A percentile compares a stretch with the other conserved stretches of the same genome.
Evolutionary conservation across 1,140 invertebrate species (phyloP).

Genomic region (Streblospio benedicti): DNA sequence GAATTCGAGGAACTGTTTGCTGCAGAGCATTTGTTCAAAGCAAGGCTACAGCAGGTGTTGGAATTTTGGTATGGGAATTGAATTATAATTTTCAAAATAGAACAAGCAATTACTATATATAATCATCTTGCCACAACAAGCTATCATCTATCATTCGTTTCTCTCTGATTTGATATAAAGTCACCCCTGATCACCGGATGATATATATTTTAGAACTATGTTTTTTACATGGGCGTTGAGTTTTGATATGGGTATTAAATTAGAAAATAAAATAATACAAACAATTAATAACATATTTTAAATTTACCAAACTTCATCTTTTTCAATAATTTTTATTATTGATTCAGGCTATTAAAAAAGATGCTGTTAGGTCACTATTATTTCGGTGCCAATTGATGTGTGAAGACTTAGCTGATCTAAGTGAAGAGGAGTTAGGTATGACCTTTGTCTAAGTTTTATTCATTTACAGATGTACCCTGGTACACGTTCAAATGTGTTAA

Average conservation of each 20-base stretch:
- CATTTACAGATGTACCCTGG: no score
- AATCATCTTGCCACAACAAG: neutral
- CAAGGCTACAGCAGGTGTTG: conserved; percentile 60
- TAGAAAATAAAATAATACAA: neutral
- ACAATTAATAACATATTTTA: neutral
- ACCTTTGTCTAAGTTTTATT: neutral
- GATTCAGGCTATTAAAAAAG: conserved; percentile 59
- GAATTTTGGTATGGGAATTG: conserved; percentile 45
- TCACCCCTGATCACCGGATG: neutral
- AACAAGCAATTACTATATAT: neutral
- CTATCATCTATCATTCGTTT: neutral
- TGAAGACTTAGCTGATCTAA: conserved; percentile 62
- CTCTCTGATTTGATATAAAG: neutral
- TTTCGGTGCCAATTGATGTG: conserved; percentile 73
- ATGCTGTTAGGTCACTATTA: conserved; percentile 66
- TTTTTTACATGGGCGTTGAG: neutral
- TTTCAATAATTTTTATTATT: conserved; percentile 14
- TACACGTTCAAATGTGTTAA: no score
- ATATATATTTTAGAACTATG: neutral
- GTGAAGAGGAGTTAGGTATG: conserved; percentile 62
- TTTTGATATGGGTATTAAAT: neutral
- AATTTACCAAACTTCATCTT: neutral
- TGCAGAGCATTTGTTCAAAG: conserved; percentile 63
- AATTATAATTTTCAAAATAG: neutral
- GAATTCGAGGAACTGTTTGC: conserved; percentile 57